Evolutionary conservation across 2,888 invertebrate species (phyloP), one percentile per base, ranked within the genome.

Genomic region (Eupithecia centaureata): DNA sequence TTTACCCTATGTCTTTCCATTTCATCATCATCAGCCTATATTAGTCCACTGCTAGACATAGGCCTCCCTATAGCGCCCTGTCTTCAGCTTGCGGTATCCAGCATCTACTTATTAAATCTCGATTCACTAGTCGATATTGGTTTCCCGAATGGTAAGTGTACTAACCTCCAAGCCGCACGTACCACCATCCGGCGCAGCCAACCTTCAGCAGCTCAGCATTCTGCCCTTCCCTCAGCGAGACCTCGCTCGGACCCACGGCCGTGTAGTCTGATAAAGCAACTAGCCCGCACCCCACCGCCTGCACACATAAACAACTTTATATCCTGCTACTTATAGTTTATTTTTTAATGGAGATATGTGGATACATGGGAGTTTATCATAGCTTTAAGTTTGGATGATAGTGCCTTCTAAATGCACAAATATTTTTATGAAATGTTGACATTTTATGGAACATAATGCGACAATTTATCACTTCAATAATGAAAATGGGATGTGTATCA

Each of bases 161-260:
- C 90, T 88, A 91, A 96, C 97, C 96, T 86, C 96, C 94, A 67
- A 97, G 95, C 82, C 97, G 96, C 84, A 98, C 97, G 94, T 97
- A 98, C 98, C 98, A 98, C 98, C 98, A 98, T 77, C 98, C 98
- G 77, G 98, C 98, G 92, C 97, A 97, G 85, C 98, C 98, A 78
- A 98, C 96, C 91, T 98, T 98, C 77, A 98, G 95, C 77, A 98
- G 94, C 86, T 98, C 97, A 77, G 98, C 96, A 79, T 95, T 95
- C 91, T 98, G 98, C 27, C 98, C 98, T 93, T 98, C 98, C 70
- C 95, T 95, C 94, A 98, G 95, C 74, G 97, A 96, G 76, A 98
- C 96, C 93, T 98, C 98, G 76, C 97, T 97, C 77, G 96, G 96
- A 77, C 98, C 98, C 90, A 97, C 96, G 72, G 98, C 97, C 86